Evolutionary conservation across 2,113 vertebrate genomes (phyloP).

Genomic region (Petroica traversi): DNA sequence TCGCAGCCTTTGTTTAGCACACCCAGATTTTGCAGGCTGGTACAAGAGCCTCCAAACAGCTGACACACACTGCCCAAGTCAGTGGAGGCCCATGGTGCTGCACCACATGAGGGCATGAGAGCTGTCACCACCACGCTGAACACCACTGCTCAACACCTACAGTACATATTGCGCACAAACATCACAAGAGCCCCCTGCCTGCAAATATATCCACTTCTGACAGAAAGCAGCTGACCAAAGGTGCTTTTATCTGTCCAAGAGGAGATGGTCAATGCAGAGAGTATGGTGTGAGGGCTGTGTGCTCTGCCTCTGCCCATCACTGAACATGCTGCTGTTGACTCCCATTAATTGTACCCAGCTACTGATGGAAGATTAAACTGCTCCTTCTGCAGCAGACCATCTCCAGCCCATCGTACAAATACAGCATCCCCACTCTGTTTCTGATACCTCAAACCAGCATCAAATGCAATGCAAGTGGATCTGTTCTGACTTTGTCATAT

Average conservation of each 20-base stretch:
- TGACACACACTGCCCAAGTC: fast-evolving
- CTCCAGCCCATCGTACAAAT: not conserved
- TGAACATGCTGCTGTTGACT: not conserved
- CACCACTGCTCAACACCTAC: not conserved
- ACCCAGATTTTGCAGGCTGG: fast-evolving
- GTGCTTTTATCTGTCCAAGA: not conserved
- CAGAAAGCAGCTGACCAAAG: not conserved
- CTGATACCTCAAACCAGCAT: not conserved
- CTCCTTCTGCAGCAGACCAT: not conserved
- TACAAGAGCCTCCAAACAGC: not conserved
- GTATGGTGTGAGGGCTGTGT: fast-evolving
- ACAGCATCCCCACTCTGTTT: not conserved
- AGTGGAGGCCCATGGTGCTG: not conserved
- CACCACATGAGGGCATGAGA: fast-evolving
- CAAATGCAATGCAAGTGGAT: not conserved
- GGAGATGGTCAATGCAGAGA: fast-evolving
- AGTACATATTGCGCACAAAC: not conserved
- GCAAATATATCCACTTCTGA: fast-evolving
- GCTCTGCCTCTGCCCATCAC: fast-evolving
- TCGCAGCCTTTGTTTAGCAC: not conserved
- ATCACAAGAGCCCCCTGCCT: not conserved
- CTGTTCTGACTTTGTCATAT: not conserved
- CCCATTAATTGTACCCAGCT: not conserved
- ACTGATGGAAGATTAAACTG: not conserved
- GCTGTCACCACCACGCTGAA: not conserved